Conservation (phyloP, 2,888 invertebrate species). For the Calliphora vomitoria region DNA sequence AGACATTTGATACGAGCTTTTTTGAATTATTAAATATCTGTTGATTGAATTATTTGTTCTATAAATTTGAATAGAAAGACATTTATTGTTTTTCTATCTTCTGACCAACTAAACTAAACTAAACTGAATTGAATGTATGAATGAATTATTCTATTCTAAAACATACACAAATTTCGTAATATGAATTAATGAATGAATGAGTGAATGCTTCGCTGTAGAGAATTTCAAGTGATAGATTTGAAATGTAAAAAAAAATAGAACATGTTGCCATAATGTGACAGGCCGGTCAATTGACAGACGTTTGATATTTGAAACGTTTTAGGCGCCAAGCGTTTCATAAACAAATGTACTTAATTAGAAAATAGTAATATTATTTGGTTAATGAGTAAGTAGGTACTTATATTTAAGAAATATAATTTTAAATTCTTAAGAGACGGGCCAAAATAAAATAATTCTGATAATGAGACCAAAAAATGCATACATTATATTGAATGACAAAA, state of each 20-base stretch:
- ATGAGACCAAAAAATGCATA: too few relatives aligned
- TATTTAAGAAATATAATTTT: too few relatives aligned
- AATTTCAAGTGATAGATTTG: constrained; percentile 5
- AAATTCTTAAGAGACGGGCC: too few relatives aligned
- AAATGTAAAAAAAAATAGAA: background rate
- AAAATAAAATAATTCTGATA: too few relatives aligned
- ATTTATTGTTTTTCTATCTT: background rate
- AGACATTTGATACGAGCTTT: constrained; percentile 3
- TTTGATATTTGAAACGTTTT: background rate
- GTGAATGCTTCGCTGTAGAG: background rate
- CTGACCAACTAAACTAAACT: background rate
- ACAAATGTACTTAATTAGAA: background rate
- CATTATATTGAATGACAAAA: too few relatives aligned
- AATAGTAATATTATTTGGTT: background rate
- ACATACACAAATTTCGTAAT: background rate
- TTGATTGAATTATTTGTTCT: constrained; percentile 25
- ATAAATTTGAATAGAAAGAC: background rate
- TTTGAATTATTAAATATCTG: constrained; percentile 15
- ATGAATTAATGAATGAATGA: constrained; percentile 3
- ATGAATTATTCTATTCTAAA: constrained; percentile 4
- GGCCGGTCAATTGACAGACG: background rate
- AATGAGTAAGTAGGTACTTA: background rate
- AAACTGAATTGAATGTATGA: background rate
- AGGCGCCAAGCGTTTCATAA: background rate
- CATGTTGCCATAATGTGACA: constrained; percentile 11